A percentile compares a stretch with the other conserved stretches of the same genome.
Conservation (phyloP, 2,113 vertebrate species). For the Silurus glanis region DNA sequence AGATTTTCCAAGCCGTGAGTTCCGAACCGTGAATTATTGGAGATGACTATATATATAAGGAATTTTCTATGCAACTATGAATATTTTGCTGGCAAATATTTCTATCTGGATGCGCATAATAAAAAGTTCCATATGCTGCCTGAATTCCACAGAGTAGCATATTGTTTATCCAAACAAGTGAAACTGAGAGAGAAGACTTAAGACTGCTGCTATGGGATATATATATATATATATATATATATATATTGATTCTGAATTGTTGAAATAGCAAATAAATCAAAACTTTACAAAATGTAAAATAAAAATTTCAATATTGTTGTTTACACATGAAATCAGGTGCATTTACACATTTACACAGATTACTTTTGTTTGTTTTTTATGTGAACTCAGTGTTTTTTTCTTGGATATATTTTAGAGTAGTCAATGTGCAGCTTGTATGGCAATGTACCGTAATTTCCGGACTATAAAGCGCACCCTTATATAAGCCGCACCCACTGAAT, state of each 20-base stretch:
- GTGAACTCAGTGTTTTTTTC: too few relatives aligned
- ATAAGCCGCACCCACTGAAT: too few relatives aligned
- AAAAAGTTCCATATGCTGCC: slow-evolving; percentile 9
- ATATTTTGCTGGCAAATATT: slow-evolving; percentile 26
- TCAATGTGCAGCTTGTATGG: too few relatives aligned
- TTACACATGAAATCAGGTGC: not conserved
- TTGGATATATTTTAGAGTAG: too few relatives aligned
- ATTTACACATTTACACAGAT: not conserved
- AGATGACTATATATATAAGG: too few relatives aligned
- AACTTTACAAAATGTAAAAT: slow-evolving; percentile 13
- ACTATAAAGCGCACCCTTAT: too few relatives aligned
- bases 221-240: too few relatives aligned
- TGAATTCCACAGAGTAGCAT: slow-evolving; percentile 17
- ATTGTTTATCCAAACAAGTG: not conserved
- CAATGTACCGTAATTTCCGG: too few relatives aligned
- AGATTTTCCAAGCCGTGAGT: too few relatives aligned
- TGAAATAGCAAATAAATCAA: not conserved
- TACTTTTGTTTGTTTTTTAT: not conserved
- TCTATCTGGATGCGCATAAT: slow-evolving; percentile 35
- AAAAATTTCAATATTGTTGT: not conserved
- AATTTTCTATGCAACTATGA: slow-evolving; percentile 1
- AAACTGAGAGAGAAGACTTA: slow-evolving; percentile 15
- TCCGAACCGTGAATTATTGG: too few relatives aligned
- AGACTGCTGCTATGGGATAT: not conserved
- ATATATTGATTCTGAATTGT: slow-evolving; percentile 24